Base-by-base conservation (phyloP, 1,140 invertebrate species). In the Magallana gigas region DNA sequence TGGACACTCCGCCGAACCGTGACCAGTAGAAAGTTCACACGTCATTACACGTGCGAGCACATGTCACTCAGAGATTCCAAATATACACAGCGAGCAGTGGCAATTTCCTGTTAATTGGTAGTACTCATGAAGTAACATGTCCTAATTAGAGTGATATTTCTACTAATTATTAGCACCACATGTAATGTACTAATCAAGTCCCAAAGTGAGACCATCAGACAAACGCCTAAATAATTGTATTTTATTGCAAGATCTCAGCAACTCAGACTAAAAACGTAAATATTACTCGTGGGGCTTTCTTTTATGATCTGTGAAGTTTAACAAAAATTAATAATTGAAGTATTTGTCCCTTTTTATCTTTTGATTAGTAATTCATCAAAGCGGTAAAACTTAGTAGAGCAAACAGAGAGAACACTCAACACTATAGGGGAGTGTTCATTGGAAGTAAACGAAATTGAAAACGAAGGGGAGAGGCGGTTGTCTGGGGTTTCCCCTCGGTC, bases 81-180 rank as follows among this genome's bases (percentile, higher is more conserved):
- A 8, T 76, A 76, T 36, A 11, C 23, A 29, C 68, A 2, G 23
- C 18, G 68, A 48, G 11, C 23, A 29, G 23, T 29, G 23, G 68
- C 68, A 76, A 76, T 76, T 76, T 29, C 68, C 11, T n/a, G 68
- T 29, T 76, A 76, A 76, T 76, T 76, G 23, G 68, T 7, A 76
- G 7, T 8, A 76, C 68, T 76, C 68, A 76, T 23, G 68, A 76
- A 23, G 18, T 76, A 76, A 76, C 68, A 29, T 29, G 68, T 76
- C 68, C 36, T 76, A 76, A 76, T 76, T 76, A 76, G 68, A 18
- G 68, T 76, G 68, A 76, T 29, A 76, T 76, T 76, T 76, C 36
- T 29, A 76, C 18, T 23, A 76, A 76, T 76, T 76, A 76, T 76
- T 36, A 76, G 5, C 8, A 23, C 11, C 68, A 76, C 8, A 23